Percentiles rank a stretch among this genome's conserved stretches.
Conservation (phyloP, 2,888 invertebrate genomes). For the Aleiodes testaceus region DNA sequence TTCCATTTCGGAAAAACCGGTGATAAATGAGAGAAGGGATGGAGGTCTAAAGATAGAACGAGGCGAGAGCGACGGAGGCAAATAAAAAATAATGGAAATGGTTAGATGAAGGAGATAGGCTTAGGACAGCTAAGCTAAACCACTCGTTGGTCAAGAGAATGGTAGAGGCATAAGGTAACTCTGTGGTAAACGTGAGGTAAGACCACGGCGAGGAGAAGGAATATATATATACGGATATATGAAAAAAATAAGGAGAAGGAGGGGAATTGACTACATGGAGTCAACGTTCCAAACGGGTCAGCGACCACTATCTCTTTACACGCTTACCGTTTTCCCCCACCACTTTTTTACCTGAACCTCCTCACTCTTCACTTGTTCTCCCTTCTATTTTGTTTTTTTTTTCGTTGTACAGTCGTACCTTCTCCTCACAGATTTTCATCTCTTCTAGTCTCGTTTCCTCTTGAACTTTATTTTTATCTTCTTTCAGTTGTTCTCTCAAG, state of each 20-base stretch:
- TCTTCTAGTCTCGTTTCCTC: constrained; percentile 46
- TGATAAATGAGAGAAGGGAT: constrained; percentile 43
- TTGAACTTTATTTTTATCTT: too few species aligned
- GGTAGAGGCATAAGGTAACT: constrained; percentile 42
- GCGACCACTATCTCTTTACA: constrained; percentile 69
- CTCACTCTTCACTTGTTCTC: constrained; percentile 35
- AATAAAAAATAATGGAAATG: constrained; percentile 20
- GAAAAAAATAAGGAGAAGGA: too few species aligned
- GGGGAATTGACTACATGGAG: constrained; percentile 70
- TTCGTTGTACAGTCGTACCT: constrained; percentile 31
- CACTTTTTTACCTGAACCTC: constrained; percentile 44
- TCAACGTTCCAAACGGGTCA: constrained; percentile 73
- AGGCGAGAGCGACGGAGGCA: neutral
- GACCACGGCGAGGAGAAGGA: constrained; percentile 30
- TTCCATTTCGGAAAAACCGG: constrained; percentile 40
- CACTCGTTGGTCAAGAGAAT: constrained; percentile 31
- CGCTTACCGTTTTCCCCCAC: constrained; percentile 59
- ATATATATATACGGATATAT: neutral
- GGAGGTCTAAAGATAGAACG: neutral
- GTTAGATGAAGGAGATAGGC: constrained; percentile 17
- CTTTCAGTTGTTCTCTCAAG: too few species aligned
- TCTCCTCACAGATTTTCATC: constrained; percentile 37
- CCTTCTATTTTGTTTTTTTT: constrained; percentile 42
- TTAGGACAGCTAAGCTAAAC: constrained; percentile 33
- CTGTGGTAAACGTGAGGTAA: constrained; percentile 41